Percentiles rank a stretch among this genome's conserved stretches.
These are phyloP conservation scores for Aegotheles bennettii DNA, from an alignment of 2,113 vertebrate genomes.

Conservation along the genomic window DNA sequence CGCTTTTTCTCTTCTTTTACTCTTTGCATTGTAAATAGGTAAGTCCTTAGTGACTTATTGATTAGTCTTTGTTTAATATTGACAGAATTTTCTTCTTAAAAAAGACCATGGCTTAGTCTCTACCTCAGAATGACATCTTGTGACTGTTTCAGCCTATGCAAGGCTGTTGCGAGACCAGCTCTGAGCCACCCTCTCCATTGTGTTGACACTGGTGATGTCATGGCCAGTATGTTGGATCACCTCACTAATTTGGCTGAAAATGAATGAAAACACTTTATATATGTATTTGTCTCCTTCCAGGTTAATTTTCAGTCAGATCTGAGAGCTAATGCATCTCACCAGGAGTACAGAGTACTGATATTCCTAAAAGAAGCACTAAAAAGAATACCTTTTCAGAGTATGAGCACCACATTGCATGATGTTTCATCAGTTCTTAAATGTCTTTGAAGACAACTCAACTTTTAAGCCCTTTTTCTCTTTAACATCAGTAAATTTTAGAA, in stretches of 20 bases:
- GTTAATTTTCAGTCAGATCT: not conserved
- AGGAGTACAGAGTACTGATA: not conserved
- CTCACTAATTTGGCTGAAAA: not conserved
- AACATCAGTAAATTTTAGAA: not conserved
- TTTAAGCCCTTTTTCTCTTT: not conserved
- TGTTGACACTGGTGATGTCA: not conserved
- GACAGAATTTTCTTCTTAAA: not conserved
- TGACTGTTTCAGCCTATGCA: not conserved
- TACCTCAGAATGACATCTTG: not conserved
- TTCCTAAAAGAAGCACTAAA: not conserved
- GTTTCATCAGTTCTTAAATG: not conserved
- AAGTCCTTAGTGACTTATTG: not conserved
- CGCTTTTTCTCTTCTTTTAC: not conserved
- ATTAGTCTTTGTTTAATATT: not conserved
- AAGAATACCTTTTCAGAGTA: not conserved
- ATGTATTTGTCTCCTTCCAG: not conserved
- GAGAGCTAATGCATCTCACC: not conserved
- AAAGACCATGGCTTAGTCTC: not conserved
- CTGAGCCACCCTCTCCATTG: not conserved
- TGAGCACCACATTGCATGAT: not conserved
- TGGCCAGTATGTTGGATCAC: fast-evolving
- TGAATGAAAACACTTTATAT: not conserved
- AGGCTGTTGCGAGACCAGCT: not conserved
- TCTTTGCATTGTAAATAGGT: not conserved
- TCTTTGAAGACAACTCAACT: not conserved